A percentile compares a stretch with the other conserved stretches of the same genome.
phyloP scores from a whole-genome alignment of 1,140 invertebrate genomes.

The Sminthurinus signatus region DNA sequence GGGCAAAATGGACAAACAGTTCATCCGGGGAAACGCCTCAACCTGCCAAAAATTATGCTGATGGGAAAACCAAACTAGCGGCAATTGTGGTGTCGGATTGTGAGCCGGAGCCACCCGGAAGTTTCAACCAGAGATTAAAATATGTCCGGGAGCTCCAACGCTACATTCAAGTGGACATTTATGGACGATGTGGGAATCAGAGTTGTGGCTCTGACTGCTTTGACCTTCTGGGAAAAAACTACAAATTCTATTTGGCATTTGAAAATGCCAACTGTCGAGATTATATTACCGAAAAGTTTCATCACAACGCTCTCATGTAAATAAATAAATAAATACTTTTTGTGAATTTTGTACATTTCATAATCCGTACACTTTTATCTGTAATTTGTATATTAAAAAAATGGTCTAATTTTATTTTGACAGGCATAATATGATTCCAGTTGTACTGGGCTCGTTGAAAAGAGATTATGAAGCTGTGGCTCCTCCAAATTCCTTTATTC shows the following conservation, averaged over 20 bases:
- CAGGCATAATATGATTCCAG: no score
- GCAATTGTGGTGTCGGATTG: constrained; percentile 63
- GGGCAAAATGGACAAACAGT: constrained; percentile 62
- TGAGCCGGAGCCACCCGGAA: constrained; percentile 45
- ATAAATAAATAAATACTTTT: no score
- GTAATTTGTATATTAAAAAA: no score
- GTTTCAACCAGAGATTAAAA: constrained; percentile 51
- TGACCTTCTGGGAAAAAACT: constrained; percentile 60
- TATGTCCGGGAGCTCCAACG: constrained; percentile 53
- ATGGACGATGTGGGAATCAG: constrained; percentile 55
- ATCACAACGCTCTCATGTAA: constrained; percentile 85
- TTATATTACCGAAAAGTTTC: constrained; percentile 96
- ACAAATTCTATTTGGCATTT: constrained; percentile 96
- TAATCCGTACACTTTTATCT: no score
- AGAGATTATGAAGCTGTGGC: constrained; percentile 51
- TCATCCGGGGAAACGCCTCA: background rate
- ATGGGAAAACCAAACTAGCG: constrained; percentile 49
- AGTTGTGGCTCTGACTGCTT: constrained; percentile 52
- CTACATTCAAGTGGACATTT: constrained; percentile 58
- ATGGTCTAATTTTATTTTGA: no score
- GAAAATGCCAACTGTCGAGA: constrained; percentile 59
- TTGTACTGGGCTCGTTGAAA: no score
- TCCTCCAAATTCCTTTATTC: constrained; percentile 59
- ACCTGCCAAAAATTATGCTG: background rate
- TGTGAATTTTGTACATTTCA: no score